These are phyloP conservation scores for Dynastes maya DNA, from an alignment of 2,888 invertebrate species.

Conservation along the genomic window DNA sequence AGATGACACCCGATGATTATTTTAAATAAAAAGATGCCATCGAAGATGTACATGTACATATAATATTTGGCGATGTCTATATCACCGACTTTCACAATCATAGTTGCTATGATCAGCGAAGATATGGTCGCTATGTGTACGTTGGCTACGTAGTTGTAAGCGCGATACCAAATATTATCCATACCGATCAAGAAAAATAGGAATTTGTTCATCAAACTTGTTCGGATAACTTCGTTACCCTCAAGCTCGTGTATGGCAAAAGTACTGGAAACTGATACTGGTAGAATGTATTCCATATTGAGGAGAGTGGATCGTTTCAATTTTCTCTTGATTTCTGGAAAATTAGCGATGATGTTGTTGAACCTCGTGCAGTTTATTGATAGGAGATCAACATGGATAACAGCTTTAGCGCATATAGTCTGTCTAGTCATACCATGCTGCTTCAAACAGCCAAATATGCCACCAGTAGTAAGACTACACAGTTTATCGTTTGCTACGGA, in stretches of 20 bases:
- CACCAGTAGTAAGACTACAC: constrained; percentile 50
- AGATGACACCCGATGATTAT: constrained; percentile 56
- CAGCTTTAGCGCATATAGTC: constrained; percentile 54
- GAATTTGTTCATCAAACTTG: neutral
- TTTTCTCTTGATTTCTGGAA: constrained; percentile 24
- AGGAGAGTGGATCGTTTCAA: constrained; percentile 37
- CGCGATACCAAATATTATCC: constrained; percentile 31
- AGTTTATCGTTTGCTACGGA: constrained; percentile 40
- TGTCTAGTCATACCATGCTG: constrained; percentile 53
- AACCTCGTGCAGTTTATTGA: constrained; percentile 45
- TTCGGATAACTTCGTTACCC: neutral
- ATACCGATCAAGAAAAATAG: constrained; percentile 22
- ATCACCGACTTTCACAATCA: constrained; percentile 21
- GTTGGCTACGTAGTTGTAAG: constrained; percentile 38
- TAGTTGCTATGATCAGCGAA: constrained; percentile 41
- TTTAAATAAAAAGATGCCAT: constrained; percentile 53
- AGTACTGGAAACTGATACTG: neutral
- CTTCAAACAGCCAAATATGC: constrained; percentile 57
- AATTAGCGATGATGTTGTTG: constrained; percentile 17
- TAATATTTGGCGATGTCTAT: constrained; percentile 30
- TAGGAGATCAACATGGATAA: constrained; percentile 53
- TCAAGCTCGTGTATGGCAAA: neutral
- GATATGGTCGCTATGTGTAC: constrained; percentile 47
- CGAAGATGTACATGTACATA: constrained; percentile 46
- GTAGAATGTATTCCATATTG: constrained; percentile 42